These are phyloP conservation scores for Rhaphigaster nebulosa DNA, from an alignment of 2,888 invertebrate genomes.

Conservation along the genomic window DNA sequence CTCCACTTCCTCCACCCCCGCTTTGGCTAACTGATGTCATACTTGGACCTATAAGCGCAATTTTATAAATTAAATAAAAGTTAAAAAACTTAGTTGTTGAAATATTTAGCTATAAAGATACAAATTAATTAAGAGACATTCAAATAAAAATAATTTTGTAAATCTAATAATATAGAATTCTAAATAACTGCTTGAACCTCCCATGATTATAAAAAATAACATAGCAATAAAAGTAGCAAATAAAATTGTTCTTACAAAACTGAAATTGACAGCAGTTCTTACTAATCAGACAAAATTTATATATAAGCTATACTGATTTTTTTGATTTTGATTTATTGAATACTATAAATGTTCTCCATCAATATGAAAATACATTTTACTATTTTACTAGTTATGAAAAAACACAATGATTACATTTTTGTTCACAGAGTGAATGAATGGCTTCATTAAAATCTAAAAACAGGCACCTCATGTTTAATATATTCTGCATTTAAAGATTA, in stretches of 20 bases:
- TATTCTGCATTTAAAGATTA: background rate
- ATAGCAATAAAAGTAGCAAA: too few relatives aligned
- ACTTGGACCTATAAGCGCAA: conserved; percentile 46
- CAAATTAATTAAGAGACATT: background rate
- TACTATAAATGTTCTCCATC: background rate
- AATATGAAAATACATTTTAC: background rate
- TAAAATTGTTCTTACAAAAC: too few relatives aligned
- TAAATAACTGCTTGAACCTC: background rate
- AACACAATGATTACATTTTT: too few relatives aligned
- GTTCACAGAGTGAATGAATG: background rate
- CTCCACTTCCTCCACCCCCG: conserved; percentile 55
- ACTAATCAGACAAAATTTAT: too few relatives aligned
- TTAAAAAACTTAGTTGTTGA: background rate
- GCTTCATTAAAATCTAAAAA: background rate
- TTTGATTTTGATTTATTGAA: background rate
- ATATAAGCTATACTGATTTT: too few relatives aligned
- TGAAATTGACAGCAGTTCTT: too few relatives aligned
- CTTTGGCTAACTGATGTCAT: conserved; percentile 61
- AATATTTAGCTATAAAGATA: background rate
- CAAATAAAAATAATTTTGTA: background rate
- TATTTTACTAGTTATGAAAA: too few relatives aligned
- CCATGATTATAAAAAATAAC: background rate
- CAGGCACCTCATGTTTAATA: too few relatives aligned
- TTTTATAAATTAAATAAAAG: background rate
- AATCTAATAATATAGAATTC: background rate